Evolutionary conservation across 2,888 invertebrate species (phyloP), one percentile per base, ranked within the genome.

Genomic region (Tinea pellionella): DNA sequence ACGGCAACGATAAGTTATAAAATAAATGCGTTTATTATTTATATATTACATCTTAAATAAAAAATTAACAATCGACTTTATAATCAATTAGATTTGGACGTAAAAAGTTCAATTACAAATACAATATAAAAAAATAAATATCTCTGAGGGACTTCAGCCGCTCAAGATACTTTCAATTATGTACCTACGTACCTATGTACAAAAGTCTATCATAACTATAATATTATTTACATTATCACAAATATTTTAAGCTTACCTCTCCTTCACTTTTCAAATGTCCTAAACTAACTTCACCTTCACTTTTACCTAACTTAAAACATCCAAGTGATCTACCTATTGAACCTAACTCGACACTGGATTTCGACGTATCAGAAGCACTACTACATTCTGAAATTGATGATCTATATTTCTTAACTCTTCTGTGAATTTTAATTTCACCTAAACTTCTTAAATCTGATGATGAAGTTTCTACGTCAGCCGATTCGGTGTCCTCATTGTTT

Each of bases 381-480:
- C 78, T 78, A 11, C 77, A 74, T 57, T 80, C 83, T 1, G 80
- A 78, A 62, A 75, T 64, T 11, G 75, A 68, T 2, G 68, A 62
- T 12, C 67, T 72, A 61, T 62, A 69, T 62, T 70, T 75, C 11
- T 63, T 67, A 12, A 73, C 74, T 61, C 67, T 73, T 63, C 71
- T 78, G n/a, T 16, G 47, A 15, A 15, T 13, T 16, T 16, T 80
- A 1, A 86, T 68, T 71, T 87, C 84, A 16, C 87, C 87, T 64
- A 85, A 71, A 65, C 87, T 87, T 64, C 83, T 84, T n/a, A 86
- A 68, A 63, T 85, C 86, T 41, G 86, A 81, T 0, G 84, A 83
- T 12, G 77, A 77, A 62, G 74, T 74, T 56, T 79, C 79, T n/a
- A 71, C 79, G 53, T 84, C 84, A 16, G 72, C 63, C 0, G 85